These are phyloP conservation scores for Hucho hucho DNA, from an alignment of 2,113 vertebrate species.

Conservation along the genomic window DNA sequence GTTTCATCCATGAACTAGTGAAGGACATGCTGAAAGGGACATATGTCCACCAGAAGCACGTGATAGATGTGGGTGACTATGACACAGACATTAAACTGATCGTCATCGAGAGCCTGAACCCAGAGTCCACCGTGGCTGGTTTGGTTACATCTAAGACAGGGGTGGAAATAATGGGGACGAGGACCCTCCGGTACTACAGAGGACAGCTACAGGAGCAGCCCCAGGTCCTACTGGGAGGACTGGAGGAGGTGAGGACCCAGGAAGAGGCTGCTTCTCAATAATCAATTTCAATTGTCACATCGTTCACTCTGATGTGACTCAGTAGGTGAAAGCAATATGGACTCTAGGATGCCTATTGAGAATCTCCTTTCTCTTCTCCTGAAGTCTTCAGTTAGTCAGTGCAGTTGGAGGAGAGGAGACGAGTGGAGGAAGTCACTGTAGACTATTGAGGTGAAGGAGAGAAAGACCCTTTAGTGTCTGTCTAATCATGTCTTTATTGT, in stretches of 20 bases:
- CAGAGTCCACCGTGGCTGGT: conserved; percentile 63
- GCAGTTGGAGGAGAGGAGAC: no score
- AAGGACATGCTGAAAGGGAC: conserved; percentile 80
- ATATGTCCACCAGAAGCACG: conserved; percentile 63
- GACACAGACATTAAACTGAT: conserved; percentile 72
- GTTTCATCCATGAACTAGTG: conserved; percentile 69
- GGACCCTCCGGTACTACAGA: conserved; percentile 61
- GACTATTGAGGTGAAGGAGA: neutral
- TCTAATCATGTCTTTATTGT: neutral
- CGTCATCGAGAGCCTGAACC: conserved; percentile 70
- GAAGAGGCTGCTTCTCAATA: neutral
- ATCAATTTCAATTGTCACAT: no score
- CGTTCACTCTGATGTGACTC: no score
- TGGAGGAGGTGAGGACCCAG: conserved; percentile 68
- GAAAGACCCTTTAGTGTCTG: neutral
- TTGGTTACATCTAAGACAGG: conserved; percentile 78
- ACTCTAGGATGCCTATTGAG: neutral
- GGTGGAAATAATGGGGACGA: conserved; percentile 66
- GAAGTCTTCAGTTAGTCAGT: no score
- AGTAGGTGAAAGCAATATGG: neutral
- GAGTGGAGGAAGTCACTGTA: neutral
- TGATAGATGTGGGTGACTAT: conserved; percentile 65
- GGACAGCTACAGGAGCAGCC: conserved; percentile 30
- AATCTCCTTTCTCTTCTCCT: neutral
- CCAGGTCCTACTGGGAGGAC: conserved; percentile 64